Percentiles rank a stretch among this genome's conserved stretches.
phyloP scores from a whole-genome alignment of 1,140 invertebrate species.

The Halesus radiatus region DNA sequence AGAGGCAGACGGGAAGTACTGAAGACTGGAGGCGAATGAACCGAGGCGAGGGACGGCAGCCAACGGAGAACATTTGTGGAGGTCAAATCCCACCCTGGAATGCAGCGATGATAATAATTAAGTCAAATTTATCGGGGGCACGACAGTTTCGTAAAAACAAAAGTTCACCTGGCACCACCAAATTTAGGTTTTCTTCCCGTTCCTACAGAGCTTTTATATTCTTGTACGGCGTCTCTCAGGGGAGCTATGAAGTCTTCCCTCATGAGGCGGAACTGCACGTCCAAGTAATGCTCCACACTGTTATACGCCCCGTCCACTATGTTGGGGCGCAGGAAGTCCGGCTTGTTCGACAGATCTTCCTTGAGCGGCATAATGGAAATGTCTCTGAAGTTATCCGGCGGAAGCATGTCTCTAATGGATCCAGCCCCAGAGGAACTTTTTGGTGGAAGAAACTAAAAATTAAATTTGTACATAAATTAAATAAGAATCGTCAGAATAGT shows the following conservation, averaged over 20 bases:
- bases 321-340: slow-evolving; percentile 72
- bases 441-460: neutral
- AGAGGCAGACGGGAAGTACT: too few relatives aligned
- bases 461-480: neutral
- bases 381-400: slow-evolving; percentile 48
- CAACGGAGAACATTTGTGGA: too few relatives aligned
- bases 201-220: slow-evolving; percentile 56
- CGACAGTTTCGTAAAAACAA: too few relatives aligned
- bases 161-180: slow-evolving; percentile 38
- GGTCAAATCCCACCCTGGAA: too few relatives aligned
- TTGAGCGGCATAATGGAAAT: slow-evolving; percentile 55
- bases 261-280: slow-evolving; percentile 82
- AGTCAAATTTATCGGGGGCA: too few relatives aligned
- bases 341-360: slow-evolving; percentile 49
- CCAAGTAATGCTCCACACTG: slow-evolving; percentile 80
- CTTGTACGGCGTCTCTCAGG: slow-evolving; percentile 70
- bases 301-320: slow-evolving; percentile 74
- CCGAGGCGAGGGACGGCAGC: too few relatives aligned
- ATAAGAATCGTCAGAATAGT: neutral
- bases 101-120: too few relatives aligned
- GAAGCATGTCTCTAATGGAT: slow-evolving; percentile 8
- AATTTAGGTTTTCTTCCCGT: neutral
- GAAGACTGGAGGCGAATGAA: too few relatives aligned
- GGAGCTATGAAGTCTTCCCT: slow-evolving; percentile 81
- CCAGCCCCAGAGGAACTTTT: neutral